Conservation (phyloP, 2,113 vertebrate genomes). For the Mesocricetus auratus region DNA sequence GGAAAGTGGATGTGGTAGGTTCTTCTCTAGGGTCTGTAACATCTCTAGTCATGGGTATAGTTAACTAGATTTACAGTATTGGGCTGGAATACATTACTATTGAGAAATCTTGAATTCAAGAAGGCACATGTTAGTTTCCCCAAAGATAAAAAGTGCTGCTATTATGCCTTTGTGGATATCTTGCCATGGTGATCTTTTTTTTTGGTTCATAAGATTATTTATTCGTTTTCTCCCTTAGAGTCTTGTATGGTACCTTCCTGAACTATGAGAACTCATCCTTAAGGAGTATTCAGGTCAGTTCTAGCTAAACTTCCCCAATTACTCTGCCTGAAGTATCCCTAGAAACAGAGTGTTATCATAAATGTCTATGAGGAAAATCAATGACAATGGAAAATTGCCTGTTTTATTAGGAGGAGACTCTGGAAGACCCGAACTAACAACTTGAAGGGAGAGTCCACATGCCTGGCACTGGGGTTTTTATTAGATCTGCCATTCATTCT, state of each 20-base stretch:
- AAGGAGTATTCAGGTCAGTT: neutral
- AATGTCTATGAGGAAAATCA: neutral
- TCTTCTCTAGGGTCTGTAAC: too few species aligned
- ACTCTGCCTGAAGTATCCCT: neutral
- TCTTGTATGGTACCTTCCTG: neutral
- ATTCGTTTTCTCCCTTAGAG: neutral
- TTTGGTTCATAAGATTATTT: neutral
- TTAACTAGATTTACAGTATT: neutral
- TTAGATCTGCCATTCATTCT: neutral
- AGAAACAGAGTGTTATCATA: neutral
- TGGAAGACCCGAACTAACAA: neutral
- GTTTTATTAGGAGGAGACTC: neutral
- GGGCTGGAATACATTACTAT: neutral
- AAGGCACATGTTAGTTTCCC: neutral
- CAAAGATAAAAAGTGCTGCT: neutral
- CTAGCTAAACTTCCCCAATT: neutral
- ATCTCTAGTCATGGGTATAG: neutral
- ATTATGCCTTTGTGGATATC: neutral
- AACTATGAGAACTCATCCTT: neutral
- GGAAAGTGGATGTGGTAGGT: too few species aligned
- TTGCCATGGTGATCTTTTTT: neutral
- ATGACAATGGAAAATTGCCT: rapidly evolving
- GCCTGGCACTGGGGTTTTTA: neutral
- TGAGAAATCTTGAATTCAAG: neutral
- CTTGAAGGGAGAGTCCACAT: neutral